Conservation (phyloP, 2,888 invertebrate species). For the Polydesmus complanatus region DNA sequence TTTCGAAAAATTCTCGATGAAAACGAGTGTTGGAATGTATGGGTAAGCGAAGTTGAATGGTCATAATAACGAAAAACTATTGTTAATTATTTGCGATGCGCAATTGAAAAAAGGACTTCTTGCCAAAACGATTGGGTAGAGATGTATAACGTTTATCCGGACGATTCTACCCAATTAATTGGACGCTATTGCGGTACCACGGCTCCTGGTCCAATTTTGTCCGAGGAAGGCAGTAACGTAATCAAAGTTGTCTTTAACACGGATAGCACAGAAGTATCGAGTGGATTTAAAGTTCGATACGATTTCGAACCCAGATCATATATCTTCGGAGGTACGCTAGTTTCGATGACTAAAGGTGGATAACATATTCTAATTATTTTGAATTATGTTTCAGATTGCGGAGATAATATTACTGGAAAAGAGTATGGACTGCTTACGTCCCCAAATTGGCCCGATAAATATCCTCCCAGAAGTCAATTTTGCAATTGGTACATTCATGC, state of each 20-base stretch:
- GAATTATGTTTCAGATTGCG: conserved; percentile 52
- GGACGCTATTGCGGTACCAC: conserved; percentile 83
- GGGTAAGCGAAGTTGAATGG: conserved; percentile 16
- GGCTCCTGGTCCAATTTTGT: conserved; percentile 89
- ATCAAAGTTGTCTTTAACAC: conserved; percentile 80
- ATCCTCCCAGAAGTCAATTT: conserved; percentile 58
- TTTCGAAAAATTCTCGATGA: conserved; percentile 80
- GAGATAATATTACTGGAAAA: conserved; percentile 57
- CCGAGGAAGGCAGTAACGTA: conserved; percentile 72
- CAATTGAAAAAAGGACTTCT: conserved; percentile 33
- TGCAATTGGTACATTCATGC: conserved; percentile 96
- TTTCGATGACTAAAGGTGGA: not conserved
- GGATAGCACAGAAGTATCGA: conserved; percentile 70
- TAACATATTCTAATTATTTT: not conserved
- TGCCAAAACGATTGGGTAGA: conserved; percentile 91
- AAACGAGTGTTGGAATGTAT: conserved; percentile 40
- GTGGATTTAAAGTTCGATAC: conserved; percentile 92
- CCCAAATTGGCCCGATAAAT: conserved; percentile 80
- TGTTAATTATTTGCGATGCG: too few species aligned
- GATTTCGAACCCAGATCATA: conserved; percentile 79
- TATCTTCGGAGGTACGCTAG: conserved; percentile 54
- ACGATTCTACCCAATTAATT: conserved; percentile 65
- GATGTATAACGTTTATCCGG: conserved; percentile 75
- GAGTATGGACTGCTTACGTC: conserved; percentile 56
- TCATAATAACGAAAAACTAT: too few species aligned